Conservation (phyloP, 1,140 invertebrate genomes). For the Scaptomyza graminum region DNA sequence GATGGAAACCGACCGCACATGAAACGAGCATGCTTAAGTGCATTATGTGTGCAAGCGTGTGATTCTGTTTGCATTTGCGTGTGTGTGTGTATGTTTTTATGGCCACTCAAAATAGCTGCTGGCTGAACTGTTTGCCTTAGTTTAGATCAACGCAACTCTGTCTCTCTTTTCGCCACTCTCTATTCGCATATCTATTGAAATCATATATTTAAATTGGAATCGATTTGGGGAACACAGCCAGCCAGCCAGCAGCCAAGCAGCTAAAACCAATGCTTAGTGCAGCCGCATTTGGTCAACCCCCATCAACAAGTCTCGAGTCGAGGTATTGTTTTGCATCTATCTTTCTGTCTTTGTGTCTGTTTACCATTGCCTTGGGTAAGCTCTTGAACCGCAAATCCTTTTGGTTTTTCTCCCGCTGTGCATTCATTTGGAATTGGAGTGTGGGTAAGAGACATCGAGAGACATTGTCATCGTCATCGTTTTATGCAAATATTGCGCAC, state of each 20-base stretch:
- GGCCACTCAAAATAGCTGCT: slow-evolving; percentile 23
- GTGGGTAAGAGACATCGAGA: slow-evolving; percentile 19
- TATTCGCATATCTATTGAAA: slow-evolving; percentile 53
- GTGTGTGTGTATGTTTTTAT: slow-evolving; percentile 27
- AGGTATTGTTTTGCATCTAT: slow-evolving; percentile 1
- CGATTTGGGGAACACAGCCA: slow-evolving; percentile 44
- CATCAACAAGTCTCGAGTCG: slow-evolving; percentile 65
- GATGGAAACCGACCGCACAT: slow-evolving; percentile 13
- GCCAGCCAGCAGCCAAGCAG: slow-evolving; percentile 2
- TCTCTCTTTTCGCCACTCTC: too few species aligned
- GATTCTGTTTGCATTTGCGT: slow-evolving; percentile 8
- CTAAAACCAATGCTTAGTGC: slow-evolving; percentile 16
- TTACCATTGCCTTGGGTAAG: slow-evolving; percentile 34
- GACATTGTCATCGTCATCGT: slow-evolving; percentile 43
- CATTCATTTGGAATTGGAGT: slow-evolving; percentile 35
- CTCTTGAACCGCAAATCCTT: slow-evolving; percentile 66
- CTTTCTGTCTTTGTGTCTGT: background rate
- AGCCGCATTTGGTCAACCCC: slow-evolving; percentile 59
- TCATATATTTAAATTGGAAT: slow-evolving; percentile 72
- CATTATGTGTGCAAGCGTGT: slow-evolving; percentile 53
- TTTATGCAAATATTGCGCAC: slow-evolving; percentile 67
- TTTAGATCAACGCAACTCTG: slow-evolving; percentile 10
- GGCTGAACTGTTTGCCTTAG: slow-evolving; percentile 7
- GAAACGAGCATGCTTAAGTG: slow-evolving; percentile 51
- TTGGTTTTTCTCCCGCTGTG: slow-evolving; percentile 37